Percentiles rank a stretch among this genome's conserved stretches.
These are phyloP conservation scores for Aplysina aerophoba DNA, from an alignment of 37 sponge, comb jelly and placozoan species.

Conservation along the genomic window DNA sequence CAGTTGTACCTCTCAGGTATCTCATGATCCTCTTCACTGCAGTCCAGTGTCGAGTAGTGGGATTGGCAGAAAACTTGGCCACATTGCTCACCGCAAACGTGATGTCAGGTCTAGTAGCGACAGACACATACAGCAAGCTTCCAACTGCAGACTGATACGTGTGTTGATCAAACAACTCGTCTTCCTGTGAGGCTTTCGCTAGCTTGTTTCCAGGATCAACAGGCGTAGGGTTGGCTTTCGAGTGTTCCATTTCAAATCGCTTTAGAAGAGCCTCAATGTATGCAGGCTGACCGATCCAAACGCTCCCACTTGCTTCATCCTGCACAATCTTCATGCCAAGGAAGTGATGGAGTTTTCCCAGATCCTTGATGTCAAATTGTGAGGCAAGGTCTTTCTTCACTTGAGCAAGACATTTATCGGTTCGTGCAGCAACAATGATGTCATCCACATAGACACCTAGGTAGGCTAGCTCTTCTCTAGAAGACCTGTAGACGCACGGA, in stretches of 20 bases:
- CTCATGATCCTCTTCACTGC: constrained; percentile 46
- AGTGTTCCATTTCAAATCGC: constrained; percentile 51
- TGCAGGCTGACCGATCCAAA: constrained; percentile 74
- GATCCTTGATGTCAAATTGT: constrained; percentile 56
- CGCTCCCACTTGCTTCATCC: constrained; percentile 26
- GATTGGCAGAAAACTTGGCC: constrained; percentile 39
- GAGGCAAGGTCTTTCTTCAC: constrained; percentile 50
- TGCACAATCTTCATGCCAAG: constrained; percentile 55
- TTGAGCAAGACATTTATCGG: constrained; percentile 24
- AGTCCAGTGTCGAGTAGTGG: constrained; percentile 41
- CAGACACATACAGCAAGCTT: constrained; percentile 38
- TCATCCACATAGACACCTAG: constrained; percentile 68
- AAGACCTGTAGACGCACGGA: constrained; percentile 44
- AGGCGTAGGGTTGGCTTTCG: constrained; percentile 46
- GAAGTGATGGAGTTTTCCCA: constrained; percentile 55
- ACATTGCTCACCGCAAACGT: constrained; percentile 48
- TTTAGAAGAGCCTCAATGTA: constrained; percentile 44
- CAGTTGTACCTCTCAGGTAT: constrained; percentile 40
- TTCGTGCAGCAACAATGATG: constrained; percentile 44
- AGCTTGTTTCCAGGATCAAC: constrained; percentile 51
- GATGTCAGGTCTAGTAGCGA: constrained; percentile 49
- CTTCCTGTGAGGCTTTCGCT: constrained; percentile 24
- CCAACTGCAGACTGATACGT: constrained; percentile 53
- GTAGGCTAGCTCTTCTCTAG: constrained; percentile 25
- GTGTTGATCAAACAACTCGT: constrained; percentile 35